Base-by-base conservation (phyloP, 1,140 invertebrate genomes). In the Bombus huntii region DNA sequence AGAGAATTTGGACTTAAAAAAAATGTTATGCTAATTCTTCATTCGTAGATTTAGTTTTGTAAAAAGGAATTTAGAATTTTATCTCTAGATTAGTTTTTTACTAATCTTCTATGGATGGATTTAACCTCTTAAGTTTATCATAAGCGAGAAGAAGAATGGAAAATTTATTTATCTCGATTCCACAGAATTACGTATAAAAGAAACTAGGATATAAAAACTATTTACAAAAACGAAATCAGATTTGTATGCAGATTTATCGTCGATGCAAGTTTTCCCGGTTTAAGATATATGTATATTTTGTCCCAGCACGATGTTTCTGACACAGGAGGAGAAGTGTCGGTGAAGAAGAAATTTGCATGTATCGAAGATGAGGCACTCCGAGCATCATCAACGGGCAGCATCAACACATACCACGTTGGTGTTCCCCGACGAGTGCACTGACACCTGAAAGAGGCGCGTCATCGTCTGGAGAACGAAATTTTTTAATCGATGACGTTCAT, bases 331-430 rank as follows among this genome's bases (percentile, higher is more conserved):
- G 44, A 81, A 44, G 47, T 31, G n/a, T 66, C 65, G 65, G 15
- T 57, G 47, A 72, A 72, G 9, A 39, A 57, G 79, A 25, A 81
- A 73, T 81, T 72, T 72, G 53, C 79, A 62, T 81, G 70, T 62
- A 81, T 62, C n/a, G 66, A 57, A 59, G 70, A 71, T 34, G 37
- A 81, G 34, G 47, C 66, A 39, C n/a, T 42, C 18, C 0, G 13
- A n/a, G 47, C 53, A 44, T 72, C 66, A 37, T 71, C 57, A 12
- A 57, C 34, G 66, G 47, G 25, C n/a, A 22, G n/a, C 42, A 57
- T 31, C 31, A 31, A 31, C 34, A 6, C 39, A 18, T 42, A 34
- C n/a, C 59, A 25, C n/a, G 59, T 31, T 25, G 57, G 28, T 76
- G 53, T 62, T 66, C 18, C n/a, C 44, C 59, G 37, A 34, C 39